Percentiles rank a stretch among this genome's conserved stretches.
Conservation (phyloP, 2,888 invertebrate genomes). For the Arenicola marina region DNA sequence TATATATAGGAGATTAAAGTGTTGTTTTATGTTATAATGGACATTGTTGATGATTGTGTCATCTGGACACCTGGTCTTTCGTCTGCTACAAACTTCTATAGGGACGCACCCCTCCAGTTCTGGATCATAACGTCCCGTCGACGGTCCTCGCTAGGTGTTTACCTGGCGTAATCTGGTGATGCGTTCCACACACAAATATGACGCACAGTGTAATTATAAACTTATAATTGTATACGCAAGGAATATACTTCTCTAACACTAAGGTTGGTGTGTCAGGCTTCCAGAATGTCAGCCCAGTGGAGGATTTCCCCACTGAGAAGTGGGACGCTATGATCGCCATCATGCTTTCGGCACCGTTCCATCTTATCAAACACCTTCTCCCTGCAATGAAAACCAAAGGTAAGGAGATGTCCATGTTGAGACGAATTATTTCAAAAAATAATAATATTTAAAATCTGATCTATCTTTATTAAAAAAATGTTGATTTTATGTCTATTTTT, state of each 20-base stretch:
- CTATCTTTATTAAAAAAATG: not conserved
- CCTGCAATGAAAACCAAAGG: constrained; percentile 45
- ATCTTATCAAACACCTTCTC: constrained; percentile 39
- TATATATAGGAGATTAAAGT: too few relatives aligned
- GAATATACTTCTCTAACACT: too few relatives aligned
- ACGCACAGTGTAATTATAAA: too few relatives aligned
- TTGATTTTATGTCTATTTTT: not conserved
- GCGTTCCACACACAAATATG: not conserved
- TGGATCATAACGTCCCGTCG: too few relatives aligned
- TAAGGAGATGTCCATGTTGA: constrained; percentile 7
- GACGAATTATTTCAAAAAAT: not conserved
- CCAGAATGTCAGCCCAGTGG: constrained; percentile 39
- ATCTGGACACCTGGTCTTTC: too few relatives aligned
- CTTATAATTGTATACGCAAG: too few relatives aligned
- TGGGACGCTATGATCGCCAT: constrained; percentile 51
- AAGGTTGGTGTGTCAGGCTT: constrained; percentile 31
- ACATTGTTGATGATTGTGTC: too few relatives aligned
- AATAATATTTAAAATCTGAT: not conserved
- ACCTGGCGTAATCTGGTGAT: too few relatives aligned
- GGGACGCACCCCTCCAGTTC: too few relatives aligned
- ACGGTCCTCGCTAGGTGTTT: too few relatives aligned
- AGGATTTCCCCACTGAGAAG: constrained; percentile 46
- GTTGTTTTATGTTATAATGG: too few relatives aligned
- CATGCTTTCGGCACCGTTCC: constrained; percentile 46
- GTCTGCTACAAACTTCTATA: too few relatives aligned